Evolutionary conservation across 2,888 invertebrate species (phyloP).

Genomic region (Brachycybe producta): DNA sequence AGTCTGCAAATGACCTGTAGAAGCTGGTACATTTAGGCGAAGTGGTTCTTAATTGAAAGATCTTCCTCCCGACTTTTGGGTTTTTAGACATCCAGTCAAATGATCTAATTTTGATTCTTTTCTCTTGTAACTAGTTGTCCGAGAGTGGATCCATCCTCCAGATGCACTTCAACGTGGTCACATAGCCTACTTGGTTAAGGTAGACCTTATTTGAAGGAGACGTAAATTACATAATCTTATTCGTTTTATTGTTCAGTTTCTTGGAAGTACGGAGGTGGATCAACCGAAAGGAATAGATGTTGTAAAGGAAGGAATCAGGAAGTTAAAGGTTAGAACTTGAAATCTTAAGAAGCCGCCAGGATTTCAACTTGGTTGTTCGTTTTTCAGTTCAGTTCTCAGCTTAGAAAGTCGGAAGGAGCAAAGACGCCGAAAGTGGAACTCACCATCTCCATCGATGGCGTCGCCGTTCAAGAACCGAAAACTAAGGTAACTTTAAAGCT

Average conservation of each 20-base stretch:
- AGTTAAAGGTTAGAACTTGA: slow-evolving; percentile 50
- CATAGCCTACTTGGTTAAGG: slow-evolving; percentile 94
- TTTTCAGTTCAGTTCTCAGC: slow-evolving; percentile 65
- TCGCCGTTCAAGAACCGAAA: slow-evolving; percentile 70
- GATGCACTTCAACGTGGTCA: slow-evolving; percentile 88
- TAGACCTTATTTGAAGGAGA: slow-evolving; percentile 39
- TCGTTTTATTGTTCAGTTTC: slow-evolving; percentile 48
- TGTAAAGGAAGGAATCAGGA: slow-evolving; percentile 92
- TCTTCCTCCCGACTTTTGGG: no score
- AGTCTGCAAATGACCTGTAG: no score
- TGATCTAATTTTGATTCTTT: no score
- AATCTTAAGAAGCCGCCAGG: no score
- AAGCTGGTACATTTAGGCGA: no score
- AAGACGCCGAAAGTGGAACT: slow-evolving; percentile 61
- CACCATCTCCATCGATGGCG: slow-evolving; percentile 94
- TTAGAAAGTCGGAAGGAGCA: slow-evolving; percentile 79
- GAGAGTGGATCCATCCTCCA: slow-evolving; percentile 85
- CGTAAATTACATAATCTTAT: slow-evolving; percentile 3
- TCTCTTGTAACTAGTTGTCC: no score
- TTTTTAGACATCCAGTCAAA: no score
- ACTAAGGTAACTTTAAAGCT: slow-evolving; percentile 36
- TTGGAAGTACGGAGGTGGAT: slow-evolving; percentile 88
- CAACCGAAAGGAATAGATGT: slow-evolving; percentile 96
- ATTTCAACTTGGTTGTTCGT: slow-evolving; percentile 13
- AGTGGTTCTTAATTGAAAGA: no score